Conservation (phyloP, 2,888 invertebrate species). For the Cancer borealis region DNA sequence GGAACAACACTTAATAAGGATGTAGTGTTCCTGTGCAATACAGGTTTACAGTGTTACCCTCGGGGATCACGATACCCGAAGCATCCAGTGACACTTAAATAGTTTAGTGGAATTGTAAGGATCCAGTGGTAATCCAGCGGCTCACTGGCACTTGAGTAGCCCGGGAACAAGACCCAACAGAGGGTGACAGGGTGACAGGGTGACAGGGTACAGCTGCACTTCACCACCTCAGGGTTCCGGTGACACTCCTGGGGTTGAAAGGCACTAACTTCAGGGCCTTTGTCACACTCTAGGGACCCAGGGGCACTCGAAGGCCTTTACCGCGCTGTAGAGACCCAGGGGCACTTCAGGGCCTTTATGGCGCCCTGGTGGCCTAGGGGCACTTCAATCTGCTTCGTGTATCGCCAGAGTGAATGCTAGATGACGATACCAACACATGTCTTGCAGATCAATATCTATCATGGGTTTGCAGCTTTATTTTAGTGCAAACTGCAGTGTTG, state of each 20-base stretch:
- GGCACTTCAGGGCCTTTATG: neutral
- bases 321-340: neutral
- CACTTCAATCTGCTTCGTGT: neutral
- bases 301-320: neutral
- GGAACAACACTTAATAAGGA: neutral
- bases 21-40: neutral
- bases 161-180: conserved; percentile 6
- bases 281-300: neutral
- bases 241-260: neutral
- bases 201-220: conserved; percentile 13
- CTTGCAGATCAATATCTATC: neutral
- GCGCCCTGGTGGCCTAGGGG: neutral
- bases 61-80: neutral
- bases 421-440: neutral
- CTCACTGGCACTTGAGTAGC: neutral
- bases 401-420: neutral
- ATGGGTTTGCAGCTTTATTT: neutral
- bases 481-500: neutral
- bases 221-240: conserved; percentile 15
- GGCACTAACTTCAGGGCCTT: neutral
- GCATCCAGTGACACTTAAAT: neutral
- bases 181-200: neutral
- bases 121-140: conserved; percentile 4
- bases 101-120: neutral
- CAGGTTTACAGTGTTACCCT: neutral